phyloP scores from a whole-genome alignment of 2,113 vertebrate genomes.

The Willisornis vidua region DNA sequence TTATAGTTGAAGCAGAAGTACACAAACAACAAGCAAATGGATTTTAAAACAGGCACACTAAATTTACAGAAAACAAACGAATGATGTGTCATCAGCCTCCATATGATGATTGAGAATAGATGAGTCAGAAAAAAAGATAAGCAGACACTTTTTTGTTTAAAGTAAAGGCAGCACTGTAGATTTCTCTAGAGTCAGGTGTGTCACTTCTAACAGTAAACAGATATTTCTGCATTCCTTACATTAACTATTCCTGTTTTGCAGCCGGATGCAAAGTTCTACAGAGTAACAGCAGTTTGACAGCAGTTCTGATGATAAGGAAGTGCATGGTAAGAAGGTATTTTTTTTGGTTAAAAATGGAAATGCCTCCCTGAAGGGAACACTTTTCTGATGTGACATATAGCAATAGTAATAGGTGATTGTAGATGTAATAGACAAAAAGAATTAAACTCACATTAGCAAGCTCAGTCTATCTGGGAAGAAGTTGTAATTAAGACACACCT shows the following conservation, averaged over 20 bases:
- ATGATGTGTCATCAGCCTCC: not conserved
- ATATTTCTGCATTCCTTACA: not conserved
- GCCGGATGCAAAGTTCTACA: not conserved
- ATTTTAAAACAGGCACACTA: not conserved
- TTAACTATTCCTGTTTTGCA: not conserved
- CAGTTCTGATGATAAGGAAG: not conserved
- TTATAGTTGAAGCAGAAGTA: not conserved
- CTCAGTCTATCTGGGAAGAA: slow-evolving; percentile 13
- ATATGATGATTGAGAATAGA: not conserved
- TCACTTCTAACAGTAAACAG: not conserved
- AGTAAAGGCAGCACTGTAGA: not conserved
- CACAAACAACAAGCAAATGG: not conserved
- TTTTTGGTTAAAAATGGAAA: slow-evolving; percentile 19
- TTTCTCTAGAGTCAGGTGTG: not conserved
- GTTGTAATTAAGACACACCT: slow-evolving; percentile 40
- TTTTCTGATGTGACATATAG: slow-evolving; percentile 17
- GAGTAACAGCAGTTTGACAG: not conserved
- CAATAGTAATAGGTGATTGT: slow-evolving; percentile 12
- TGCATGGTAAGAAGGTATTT: not conserved
- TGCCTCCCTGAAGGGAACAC: not conserved
- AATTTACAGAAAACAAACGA: not conserved
- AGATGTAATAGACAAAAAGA: slow-evolving; percentile 59
- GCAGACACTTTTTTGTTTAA: not conserved
- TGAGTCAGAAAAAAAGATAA: not conserved
- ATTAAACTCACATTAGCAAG: slow-evolving; percentile 52